Evolutionary conservation across 2,888 invertebrate genomes (phyloP).

Genomic region (Graphium colonna): DNA sequence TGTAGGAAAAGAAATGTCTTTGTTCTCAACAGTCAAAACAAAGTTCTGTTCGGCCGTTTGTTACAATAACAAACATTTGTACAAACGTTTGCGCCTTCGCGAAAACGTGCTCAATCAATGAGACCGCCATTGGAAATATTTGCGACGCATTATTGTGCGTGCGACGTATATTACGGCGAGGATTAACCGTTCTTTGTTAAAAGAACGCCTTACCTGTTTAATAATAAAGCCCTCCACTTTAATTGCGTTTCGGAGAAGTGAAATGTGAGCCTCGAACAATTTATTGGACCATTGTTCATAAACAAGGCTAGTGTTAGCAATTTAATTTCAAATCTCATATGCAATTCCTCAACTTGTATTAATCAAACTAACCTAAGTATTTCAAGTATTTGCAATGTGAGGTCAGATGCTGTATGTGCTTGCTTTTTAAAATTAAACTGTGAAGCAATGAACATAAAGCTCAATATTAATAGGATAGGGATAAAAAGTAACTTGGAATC

Average conservation of each 20-base stretch:
- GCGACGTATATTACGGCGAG: constrained; percentile 51
- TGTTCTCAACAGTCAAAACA: constrained; percentile 75
- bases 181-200: constrained; percentile 66
- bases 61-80: constrained; percentile 66
- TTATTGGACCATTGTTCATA: constrained; percentile 23
- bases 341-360: constrained; percentile 10
- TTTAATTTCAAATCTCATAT: constrained; percentile 29
- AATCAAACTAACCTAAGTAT: constrained; percentile 16
- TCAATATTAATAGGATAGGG: background rate
- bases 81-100: constrained; percentile 27
- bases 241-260: constrained; percentile 21
- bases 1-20: constrained; percentile 60
- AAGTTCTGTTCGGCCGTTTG: constrained; percentile 63
- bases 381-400: constrained; percentile 15
- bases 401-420: background rate
- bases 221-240: constrained; percentile 16
- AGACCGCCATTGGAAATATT: constrained; percentile 48
- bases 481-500: constrained; percentile 3
- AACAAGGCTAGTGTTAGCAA: constrained; percentile 24
- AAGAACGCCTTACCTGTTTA: constrained; percentile 33
- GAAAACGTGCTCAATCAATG: constrained; percentile 64
- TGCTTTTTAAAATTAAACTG: constrained; percentile 1
- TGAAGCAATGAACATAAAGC: background rate
- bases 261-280: constrained; percentile 24
- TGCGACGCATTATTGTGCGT: constrained; percentile 46